Evolutionary conservation across 2,888 invertebrate genomes (phyloP), one percentile per base, ranked within the genome.

Genomic region (Diarsia mendica): DNA sequence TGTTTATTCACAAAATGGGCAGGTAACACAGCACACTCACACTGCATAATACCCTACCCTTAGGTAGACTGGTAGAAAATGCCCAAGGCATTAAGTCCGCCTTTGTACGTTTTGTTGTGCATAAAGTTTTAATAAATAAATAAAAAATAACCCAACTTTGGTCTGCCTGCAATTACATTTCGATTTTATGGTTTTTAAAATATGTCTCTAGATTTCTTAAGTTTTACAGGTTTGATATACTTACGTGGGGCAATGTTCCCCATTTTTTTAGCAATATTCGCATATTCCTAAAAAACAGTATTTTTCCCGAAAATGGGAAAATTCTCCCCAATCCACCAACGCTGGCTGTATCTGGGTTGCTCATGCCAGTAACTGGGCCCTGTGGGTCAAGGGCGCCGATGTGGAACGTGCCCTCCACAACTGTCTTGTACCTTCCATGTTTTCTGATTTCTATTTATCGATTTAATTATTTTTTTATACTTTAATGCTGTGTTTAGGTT

Each of bases 361-460:
- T 39, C n/a, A 67, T 33, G 49, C 5, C 53, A n/a, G 72, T 71
- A 72, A 68, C 67, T 48, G 46, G 49, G 66, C 72, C 60, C 78
- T 48, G 11, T 20, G 39, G 81, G 84, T 67, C 80, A 75, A 82
- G 82, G 84, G 11, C 75, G 18, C 13, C 23, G 6, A 68, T 75
- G n/a, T 75, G 6, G 82, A 55, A 49, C 84, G 39, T 33, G 70
- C 67, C 80, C 84, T 79, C 23, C 48, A 15, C 23, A 72, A 64
- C 51, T 51, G 75, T 80, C 65, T 39, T 48, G 11, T 13, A 44
- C n/a, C 33, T 49, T 63, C 23, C 15, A 23, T 46, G 44, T 61
- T 66, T 75, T 66, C 60, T 53, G 60, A 78, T 78, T 67, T 44
- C 48, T 67, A 39, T 20, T 23, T 48, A 66, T 74, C 53, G 75